Evolutionary conservation across 2,888 invertebrate species (phyloP), one percentile per base, ranked within the genome.

Genomic region (Gymnosoma rotundatum): DNA sequence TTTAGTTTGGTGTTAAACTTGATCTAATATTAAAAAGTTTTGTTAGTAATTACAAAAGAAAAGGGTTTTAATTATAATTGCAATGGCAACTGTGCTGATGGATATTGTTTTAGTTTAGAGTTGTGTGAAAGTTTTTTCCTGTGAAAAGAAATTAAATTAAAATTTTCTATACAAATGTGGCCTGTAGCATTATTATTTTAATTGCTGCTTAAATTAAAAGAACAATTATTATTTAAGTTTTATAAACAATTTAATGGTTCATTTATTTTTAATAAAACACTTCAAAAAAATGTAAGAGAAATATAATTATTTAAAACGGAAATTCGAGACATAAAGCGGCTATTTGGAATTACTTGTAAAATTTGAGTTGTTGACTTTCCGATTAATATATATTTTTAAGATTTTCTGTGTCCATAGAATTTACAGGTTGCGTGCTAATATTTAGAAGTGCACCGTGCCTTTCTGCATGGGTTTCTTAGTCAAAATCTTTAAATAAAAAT

Each of bases 1-100:
- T 38, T 18, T 3, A n/a, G n/a, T 58, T 58, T 45, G 45, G 54
- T 56, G 45, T 60, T 76, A 38, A 50, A 18, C 50, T 42, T 38
- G 21, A 67, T 48, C 38, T 48, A 45, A 48, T 75, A n/a, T 64
- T 45, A 16, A 36, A 64, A n/a, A 75, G 2, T 58, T 42, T 50
- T 18, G 25, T 3, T 42, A 25, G 50, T 50, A 50, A 60, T 76
- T 67, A 36, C 58, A 42, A 69, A 69, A 7, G 10, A 18, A 10
- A 8, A 8, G 38, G 18, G 2, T 67, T 76, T 76, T 58, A 58
- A 58, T 67, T 76, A 67, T 54, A 63, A 70, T 63, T n/a, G 32
- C 45, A 54, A 63, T 63, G 18, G 42, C 42, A 69, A 78, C 50
- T 63, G 70, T 70, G 56, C 21, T 61, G 70, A n/a, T n/a, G n/a